Percentiles rank a stretch among this genome's conserved stretches.
phyloP scores from a whole-genome alignment of 2,888 invertebrate genomes.

The Calliopum simillimum region DNA sequence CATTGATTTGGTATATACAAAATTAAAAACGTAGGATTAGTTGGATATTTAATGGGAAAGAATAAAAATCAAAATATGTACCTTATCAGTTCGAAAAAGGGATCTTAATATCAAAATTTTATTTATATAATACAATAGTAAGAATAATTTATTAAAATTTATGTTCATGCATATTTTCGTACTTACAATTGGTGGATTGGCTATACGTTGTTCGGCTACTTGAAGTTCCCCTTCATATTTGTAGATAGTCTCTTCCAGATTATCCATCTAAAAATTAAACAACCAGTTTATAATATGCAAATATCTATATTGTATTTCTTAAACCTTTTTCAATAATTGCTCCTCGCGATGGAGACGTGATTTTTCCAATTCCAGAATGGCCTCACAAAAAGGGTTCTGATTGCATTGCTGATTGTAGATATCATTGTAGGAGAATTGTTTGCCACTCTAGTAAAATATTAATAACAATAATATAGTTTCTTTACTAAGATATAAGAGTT shows the following conservation, averaged over 20 bases:
- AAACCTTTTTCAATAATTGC: conserved; percentile 16
- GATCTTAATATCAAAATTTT: no score
- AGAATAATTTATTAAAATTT: no score
- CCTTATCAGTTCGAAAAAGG: no score
- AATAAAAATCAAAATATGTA: no score
- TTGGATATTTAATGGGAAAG: no score
- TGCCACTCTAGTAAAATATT: conserved; percentile 39
- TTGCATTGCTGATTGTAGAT: conserved; percentile 42
- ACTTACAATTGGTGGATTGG: background rate
- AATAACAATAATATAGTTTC: background rate
- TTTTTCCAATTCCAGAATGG: conserved; percentile 47
- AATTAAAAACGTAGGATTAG: no score
- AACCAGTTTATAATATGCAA: background rate
- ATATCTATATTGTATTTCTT: background rate
- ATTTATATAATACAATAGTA: no score
- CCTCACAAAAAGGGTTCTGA: conserved; percentile 54
- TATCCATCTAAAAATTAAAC: conserved; percentile 34
- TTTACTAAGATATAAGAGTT: background rate
- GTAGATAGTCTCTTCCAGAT: conserved; percentile 32
- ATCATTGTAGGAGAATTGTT: conserved; percentile 50
- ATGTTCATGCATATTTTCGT: no score
- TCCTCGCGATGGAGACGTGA: conserved; percentile 18
- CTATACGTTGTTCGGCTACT: background rate
- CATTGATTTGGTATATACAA: no score
- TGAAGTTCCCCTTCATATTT: conserved; percentile 30